Evolutionary conservation across 35 echinoderm and acorn worm species (phyloP).

Genomic region (Diadema setosum): DNA sequence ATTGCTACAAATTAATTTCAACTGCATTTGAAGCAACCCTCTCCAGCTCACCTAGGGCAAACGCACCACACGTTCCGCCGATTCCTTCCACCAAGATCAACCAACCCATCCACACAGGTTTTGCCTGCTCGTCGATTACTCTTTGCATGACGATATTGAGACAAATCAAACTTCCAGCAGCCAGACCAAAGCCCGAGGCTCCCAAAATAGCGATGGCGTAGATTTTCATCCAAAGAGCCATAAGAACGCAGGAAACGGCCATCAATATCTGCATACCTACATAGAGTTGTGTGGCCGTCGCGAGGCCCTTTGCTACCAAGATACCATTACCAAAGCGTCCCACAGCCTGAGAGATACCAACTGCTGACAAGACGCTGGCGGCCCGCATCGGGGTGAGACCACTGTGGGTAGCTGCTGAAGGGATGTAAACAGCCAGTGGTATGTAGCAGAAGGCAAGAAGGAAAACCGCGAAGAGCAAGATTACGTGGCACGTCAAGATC

Average conservation of each 20-base stretch:
- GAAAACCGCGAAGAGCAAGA: neutral
- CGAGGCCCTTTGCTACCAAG: neutral
- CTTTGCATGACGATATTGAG: constrained; percentile 18
- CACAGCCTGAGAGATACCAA: neutral
- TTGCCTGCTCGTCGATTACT: neutral
- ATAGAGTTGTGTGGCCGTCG: neutral
- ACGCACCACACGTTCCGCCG: neutral
- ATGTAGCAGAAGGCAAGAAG: neutral
- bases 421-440: neutral
- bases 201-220: neutral
- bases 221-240: neutral
- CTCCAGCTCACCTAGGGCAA: neutral
- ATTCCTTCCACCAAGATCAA: neutral
- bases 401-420: neutral
- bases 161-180: neutral
- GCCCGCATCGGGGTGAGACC: neutral
- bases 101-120: neutral
- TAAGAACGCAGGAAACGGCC: neutral
- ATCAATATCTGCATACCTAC: neutral
- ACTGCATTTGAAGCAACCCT: too few relatives aligned
- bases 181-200: neutral
- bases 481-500: neutral
- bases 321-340: neutral
- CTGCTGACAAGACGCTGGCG: neutral
- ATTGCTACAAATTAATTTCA: too few relatives aligned